Evolutionary conservation across 2,888 invertebrate species (phyloP).

Genomic region (Gastracanthus pulcherrimus): DNA sequence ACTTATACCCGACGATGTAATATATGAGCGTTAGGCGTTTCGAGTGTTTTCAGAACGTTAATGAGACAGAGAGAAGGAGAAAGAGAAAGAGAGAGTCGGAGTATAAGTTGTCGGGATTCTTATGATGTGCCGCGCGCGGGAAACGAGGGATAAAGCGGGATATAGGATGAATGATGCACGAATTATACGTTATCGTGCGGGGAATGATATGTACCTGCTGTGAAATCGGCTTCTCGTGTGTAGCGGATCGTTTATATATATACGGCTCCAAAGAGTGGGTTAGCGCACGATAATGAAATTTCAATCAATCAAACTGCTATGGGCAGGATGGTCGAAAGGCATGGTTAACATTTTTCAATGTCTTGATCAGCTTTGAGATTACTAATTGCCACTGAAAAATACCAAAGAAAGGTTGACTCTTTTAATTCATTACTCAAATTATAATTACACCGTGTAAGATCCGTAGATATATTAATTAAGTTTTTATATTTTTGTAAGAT

Average conservation of each 20-base stretch:
- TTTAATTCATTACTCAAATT: neutral
- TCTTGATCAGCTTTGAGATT: neutral
- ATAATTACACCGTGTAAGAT: neutral
- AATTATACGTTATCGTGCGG: slow-evolving; percentile 29
- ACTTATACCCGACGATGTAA: neutral
- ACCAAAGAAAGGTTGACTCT: neutral
- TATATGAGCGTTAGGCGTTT: slow-evolving; percentile 28
- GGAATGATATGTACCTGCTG: slow-evolving; percentile 29
- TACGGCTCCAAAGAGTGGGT: too few relatives aligned
- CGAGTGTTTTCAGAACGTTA: slow-evolving; percentile 51
- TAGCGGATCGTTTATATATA: neutral
- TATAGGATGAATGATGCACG: slow-evolving; percentile 9
- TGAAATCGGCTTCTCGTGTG: slow-evolving; percentile 32
- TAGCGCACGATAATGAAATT: neutral
- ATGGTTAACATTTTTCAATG: neutral
- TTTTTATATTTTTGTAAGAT: neutral
- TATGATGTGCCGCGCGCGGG: neutral
- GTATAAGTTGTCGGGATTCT: neutral
- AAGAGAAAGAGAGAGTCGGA: neutral
- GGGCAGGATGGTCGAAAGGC: neutral
- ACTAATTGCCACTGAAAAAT: neutral
- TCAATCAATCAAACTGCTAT: slow-evolving; percentile 2
- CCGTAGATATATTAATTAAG: neutral
- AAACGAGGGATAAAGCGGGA: neutral
- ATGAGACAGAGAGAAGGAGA: slow-evolving; percentile 34